Evolutionary conservation across 2,113 vertebrate genomes (phyloP).

Genomic region (Prunella himalayana): DNA sequence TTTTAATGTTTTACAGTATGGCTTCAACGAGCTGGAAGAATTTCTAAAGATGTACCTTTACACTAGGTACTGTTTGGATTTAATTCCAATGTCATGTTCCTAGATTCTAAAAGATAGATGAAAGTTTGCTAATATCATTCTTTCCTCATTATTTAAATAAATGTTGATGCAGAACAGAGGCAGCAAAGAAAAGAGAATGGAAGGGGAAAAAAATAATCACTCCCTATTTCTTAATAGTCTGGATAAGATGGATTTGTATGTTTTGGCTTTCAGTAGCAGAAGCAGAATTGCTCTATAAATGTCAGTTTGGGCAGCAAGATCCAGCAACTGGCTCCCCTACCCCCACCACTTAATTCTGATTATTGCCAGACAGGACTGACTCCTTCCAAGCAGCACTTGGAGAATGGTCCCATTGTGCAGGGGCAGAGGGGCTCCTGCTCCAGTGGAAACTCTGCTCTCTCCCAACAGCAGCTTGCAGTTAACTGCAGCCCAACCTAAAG

Average conservation of each 20-base stretch:
- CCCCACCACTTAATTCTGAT: constrained; percentile 58
- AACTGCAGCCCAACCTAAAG: constrained; percentile 71
- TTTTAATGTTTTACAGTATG: neutral
- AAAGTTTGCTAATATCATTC: neutral
- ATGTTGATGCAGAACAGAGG: neutral
- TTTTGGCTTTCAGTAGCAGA: constrained; percentile 63
- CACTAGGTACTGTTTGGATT: neutral
- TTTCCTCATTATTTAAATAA: constrained; percentile 27
- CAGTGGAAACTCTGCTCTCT: constrained; percentile 70
- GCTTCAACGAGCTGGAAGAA: neutral
- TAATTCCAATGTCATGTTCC: neutral
- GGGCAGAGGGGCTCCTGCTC: constrained; percentile 53
- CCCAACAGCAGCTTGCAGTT: constrained; percentile 79
- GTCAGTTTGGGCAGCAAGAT: constrained; percentile 51
- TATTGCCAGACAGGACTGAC: constrained; percentile 56
- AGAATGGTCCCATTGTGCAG: constrained; percentile 65
- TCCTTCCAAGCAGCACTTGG: neutral
- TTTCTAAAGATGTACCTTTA: neutral
- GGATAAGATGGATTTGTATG: constrained; percentile 50
- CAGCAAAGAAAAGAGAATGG: neutral
- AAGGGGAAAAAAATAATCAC: neutral
- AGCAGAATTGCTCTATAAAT: constrained; percentile 62
- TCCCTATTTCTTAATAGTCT: constrained; percentile 22
- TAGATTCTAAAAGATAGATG: neutral
- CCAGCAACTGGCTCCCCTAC: neutral